phyloP scores from a whole-genome alignment of 2,888 invertebrate genomes.

The Acrobasis repandana region DNA sequence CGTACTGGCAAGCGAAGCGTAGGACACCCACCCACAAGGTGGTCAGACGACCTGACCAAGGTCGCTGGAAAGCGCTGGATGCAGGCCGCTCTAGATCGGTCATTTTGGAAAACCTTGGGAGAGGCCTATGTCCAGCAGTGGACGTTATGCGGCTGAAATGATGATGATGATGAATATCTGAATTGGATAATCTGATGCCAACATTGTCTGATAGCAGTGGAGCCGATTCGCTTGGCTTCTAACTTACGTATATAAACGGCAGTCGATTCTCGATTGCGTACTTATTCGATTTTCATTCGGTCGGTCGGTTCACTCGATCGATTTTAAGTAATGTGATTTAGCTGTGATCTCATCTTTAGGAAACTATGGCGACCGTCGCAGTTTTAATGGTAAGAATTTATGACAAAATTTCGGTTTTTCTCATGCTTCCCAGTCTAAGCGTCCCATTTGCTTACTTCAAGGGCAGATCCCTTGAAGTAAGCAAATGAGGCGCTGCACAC shows the following conservation, averaged over 20 bases:
- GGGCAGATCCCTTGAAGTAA: no score
- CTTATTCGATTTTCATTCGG: conserved; percentile 36
- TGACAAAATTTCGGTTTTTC: not conserved
- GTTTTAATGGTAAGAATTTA: conserved; percentile 36
- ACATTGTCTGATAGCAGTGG: conserved; percentile 7
- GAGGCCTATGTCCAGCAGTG: no score
- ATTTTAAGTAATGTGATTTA: conserved; percentile 47
- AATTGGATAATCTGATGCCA: not conserved
- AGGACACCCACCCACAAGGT: no score
- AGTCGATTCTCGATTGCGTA: conserved; percentile 30
- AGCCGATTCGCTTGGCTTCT: conserved; percentile 26
- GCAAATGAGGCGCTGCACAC: no score
- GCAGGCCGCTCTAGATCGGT: no score
- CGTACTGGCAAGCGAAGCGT: no score
- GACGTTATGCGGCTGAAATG: no score
- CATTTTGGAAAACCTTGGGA: no score
- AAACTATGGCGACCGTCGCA: conserved; percentile 34
- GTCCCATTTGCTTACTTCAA: no score
- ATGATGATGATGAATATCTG: no score
- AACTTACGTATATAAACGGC: conserved; percentile 37
- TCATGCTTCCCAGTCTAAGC: not conserved
- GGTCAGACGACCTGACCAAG: no score
- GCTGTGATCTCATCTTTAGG: conserved; percentile 39
- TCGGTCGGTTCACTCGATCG: conserved; percentile 37
- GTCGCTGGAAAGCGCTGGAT: no score